Conservation (phyloP, 2,113 vertebrate species). For the Pica pica region DNA sequence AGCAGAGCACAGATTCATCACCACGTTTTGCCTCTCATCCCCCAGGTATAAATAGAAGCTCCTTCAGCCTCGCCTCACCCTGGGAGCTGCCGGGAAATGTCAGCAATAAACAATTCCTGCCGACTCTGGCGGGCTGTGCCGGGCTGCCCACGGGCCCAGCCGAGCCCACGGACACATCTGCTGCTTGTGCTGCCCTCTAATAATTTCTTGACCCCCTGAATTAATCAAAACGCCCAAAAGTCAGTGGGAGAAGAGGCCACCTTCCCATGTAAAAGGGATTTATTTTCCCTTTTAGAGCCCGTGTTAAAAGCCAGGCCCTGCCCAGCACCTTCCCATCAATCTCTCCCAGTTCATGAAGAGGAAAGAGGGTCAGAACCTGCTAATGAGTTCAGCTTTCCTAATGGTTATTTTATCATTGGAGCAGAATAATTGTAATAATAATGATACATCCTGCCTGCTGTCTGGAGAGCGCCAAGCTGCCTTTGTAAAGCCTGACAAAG, state of each 20-base stretch:
- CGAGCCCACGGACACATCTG: background rate
- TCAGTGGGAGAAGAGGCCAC: background rate
- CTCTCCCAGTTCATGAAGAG: background rate
- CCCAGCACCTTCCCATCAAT: background rate
- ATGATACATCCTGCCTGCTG: slow-evolving; percentile 16
- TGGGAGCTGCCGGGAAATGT: background rate
- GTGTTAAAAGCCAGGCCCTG: background rate
- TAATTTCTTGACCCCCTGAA: background rate
- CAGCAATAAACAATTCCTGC: slow-evolving; percentile 11
- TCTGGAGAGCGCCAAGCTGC: background rate
- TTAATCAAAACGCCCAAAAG: background rate
- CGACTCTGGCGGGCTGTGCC: background rate
- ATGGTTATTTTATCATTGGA: slow-evolving; percentile 39
- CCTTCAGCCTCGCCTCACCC: background rate
- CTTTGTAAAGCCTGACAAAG: slow-evolving; percentile 32
- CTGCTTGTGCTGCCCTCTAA: background rate
- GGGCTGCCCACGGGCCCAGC: background rate
- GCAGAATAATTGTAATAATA: slow-evolving; percentile 30
- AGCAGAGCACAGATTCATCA: background rate
- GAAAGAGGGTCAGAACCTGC: background rate
- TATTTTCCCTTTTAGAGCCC: background rate
- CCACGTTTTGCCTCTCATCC: background rate
- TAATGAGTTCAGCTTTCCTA: slow-evolving; percentile 37
- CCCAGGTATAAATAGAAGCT: slow-evolving; percentile 45
- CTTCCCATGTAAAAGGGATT: background rate